Percentiles rank a stretch among this genome's conserved stretches.
These are phyloP conservation scores for Calliopsis andreniformis DNA, from an alignment of 1,140 invertebrate species.

Conservation along the genomic window DNA sequence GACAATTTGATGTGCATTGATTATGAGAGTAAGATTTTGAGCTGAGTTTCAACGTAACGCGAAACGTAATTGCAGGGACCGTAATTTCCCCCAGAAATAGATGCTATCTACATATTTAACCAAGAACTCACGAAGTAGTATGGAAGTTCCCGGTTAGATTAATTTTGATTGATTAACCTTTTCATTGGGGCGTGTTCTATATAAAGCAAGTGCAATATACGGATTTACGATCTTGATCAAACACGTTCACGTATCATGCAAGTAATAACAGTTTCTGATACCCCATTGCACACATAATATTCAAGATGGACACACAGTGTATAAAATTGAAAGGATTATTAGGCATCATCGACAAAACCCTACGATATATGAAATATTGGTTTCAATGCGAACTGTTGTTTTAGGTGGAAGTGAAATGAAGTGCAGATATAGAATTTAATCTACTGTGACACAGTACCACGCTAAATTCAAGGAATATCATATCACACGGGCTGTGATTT, in stretches of 20 bases:
- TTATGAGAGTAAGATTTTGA: too few relatives aligned
- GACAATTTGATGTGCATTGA: too few relatives aligned
- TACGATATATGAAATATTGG: too few relatives aligned
- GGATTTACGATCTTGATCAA: neutral
- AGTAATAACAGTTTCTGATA: constrained; percentile 4
- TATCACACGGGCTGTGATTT: too few relatives aligned
- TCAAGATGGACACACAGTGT: neutral
- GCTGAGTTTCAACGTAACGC: neutral
- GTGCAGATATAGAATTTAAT: too few relatives aligned
- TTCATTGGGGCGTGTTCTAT: neutral
- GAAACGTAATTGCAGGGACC: neutral
- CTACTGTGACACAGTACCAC: too few relatives aligned
- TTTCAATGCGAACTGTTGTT: too few relatives aligned
- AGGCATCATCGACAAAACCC: too few relatives aligned
- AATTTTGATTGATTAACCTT: constrained; percentile 28
- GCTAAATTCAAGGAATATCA: too few relatives aligned
- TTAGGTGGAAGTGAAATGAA: too few relatives aligned
- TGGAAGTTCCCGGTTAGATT: constrained; percentile 9
- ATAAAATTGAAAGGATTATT: too few relatives aligned
- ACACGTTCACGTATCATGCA: neutral
- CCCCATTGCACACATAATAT: neutral
- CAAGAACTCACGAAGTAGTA: constrained; percentile 1
- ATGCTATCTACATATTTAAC: neutral
- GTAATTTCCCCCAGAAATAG: neutral
- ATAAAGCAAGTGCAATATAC: neutral